phyloP scores from a whole-genome alignment of 2,797 vertebrate species.

The Meriones psammophilus region DNA sequence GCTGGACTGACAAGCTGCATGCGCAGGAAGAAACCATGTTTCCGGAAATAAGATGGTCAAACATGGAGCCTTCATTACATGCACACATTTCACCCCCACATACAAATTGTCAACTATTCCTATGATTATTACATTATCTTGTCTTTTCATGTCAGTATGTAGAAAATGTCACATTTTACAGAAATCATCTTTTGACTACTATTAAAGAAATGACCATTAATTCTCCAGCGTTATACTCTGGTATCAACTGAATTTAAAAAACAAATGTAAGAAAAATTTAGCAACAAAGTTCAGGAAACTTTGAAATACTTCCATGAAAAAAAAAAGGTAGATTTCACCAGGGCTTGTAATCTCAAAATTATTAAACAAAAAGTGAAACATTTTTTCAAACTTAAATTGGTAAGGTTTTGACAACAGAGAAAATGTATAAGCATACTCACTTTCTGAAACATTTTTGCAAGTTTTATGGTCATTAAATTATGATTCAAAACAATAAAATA shows the following conservation, averaged over 20 bases:
- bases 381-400: constrained; percentile 3
- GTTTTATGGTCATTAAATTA: not conserved
- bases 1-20: not conserved
- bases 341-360: not conserved
- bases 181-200: constrained; percentile 29
- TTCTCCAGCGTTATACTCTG: not conserved
- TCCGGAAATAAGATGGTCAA: not conserved
- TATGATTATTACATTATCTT: not conserved
- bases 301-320: not conserved
- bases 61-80: not conserved
- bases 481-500: not conserved
- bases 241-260: not conserved
- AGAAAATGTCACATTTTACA: not conserved
- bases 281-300: constrained; percentile 32
- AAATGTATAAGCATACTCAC: not conserved
- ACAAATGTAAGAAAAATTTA: constrained; percentile 31
- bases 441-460: constrained; percentile 1
- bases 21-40: not conserved
- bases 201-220: not conserved
- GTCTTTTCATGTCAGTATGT: not conserved
- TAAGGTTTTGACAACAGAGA: not conserved
- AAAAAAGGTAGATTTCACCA: not conserved
- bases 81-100: not conserved
- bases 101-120: not conserved
- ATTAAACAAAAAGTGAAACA: constrained; percentile 5